Percentiles rank a stretch among this genome's conserved stretches.
These are phyloP conservation scores for Prunella himalayana DNA, from an alignment of 2,113 vertebrate species.

Conservation along the genomic window DNA sequence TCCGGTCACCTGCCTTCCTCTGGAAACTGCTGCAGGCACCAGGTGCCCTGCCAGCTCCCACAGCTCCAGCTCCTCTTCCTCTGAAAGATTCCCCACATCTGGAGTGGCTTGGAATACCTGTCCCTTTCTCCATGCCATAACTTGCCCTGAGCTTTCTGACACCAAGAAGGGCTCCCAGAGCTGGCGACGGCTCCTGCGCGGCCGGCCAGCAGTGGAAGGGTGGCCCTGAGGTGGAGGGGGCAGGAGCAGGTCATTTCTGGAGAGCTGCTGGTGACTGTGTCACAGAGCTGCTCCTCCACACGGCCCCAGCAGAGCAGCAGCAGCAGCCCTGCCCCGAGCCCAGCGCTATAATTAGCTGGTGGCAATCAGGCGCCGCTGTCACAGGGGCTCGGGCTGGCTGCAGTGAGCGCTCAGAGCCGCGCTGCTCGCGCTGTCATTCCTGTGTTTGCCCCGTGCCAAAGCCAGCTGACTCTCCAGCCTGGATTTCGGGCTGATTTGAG, in stretches of 20 bases:
- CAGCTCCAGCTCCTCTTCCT: neutral
- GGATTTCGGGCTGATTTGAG: neutral
- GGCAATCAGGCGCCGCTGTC: neutral
- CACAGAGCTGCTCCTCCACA: constrained; percentile 31
- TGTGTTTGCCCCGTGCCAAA: neutral
- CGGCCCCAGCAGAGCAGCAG: neutral
- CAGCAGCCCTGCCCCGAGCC: neutral
- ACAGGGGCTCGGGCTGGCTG: neutral
- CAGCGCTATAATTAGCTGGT: constrained; percentile 58
- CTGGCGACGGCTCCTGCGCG: rapidly evolving
- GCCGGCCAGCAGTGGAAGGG: neutral
- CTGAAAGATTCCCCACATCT: neutral
- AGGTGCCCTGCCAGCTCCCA: rapidly evolving
- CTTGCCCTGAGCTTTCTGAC: neutral
- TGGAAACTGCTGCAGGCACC: neutral
- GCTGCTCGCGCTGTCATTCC: neutral
- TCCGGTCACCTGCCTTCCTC: rapidly evolving
- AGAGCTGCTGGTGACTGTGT: constrained; percentile 52
- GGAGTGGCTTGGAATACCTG: neutral
- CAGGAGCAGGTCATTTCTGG: constrained; percentile 9
- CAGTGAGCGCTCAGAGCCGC: rapidly evolving
- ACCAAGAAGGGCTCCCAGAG: neutral
- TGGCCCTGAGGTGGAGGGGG: neutral
- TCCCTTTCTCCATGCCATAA: neutral
- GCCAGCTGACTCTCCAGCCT: neutral